phyloP scores from a whole-genome alignment of 2,113 vertebrate genomes.

The Pygoscelis adeliae region DNA sequence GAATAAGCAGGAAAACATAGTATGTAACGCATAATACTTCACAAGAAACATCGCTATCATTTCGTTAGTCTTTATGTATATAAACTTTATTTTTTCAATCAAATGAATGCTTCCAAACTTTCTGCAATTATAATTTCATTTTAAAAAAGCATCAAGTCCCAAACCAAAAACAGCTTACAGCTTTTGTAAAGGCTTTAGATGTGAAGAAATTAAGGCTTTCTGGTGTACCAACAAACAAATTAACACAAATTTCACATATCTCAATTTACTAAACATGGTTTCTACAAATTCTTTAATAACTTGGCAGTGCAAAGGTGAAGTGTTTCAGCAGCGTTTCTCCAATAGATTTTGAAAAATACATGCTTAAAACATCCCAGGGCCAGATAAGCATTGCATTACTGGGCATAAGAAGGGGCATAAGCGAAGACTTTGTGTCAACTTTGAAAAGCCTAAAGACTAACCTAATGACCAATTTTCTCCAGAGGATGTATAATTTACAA shows the following conservation, averaged over 20 bases:
- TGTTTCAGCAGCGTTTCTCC: neutral
- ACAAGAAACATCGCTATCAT: neutral
- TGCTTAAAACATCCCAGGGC: neutral
- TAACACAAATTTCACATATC: neutral
- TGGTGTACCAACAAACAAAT: neutral
- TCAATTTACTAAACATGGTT: neutral
- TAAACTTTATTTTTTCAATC: neutral
- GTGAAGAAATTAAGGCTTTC: neutral
- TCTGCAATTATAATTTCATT: neutral
- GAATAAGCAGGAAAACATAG: neutral
- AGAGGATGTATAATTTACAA: neutral
- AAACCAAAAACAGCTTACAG: neutral
- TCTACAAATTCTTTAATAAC: neutral
- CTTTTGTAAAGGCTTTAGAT: neutral
- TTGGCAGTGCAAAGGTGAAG: neutral
- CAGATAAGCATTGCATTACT: neutral
- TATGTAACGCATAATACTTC: neutral
- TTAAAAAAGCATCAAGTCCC: neutral
- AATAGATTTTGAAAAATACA: neutral
- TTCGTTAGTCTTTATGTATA: neutral
- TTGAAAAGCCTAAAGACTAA: neutral
- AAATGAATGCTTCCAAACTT: neutral
- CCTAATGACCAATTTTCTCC: neutral
- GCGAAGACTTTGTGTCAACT: neutral
- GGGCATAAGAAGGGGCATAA: neutral